A percentile compares a stretch with the other conserved stretches of the same genome.
These are phyloP conservation scores for Serilophus lunatus DNA, from an alignment of 2,113 vertebrate species.

Conservation along the genomic window DNA sequence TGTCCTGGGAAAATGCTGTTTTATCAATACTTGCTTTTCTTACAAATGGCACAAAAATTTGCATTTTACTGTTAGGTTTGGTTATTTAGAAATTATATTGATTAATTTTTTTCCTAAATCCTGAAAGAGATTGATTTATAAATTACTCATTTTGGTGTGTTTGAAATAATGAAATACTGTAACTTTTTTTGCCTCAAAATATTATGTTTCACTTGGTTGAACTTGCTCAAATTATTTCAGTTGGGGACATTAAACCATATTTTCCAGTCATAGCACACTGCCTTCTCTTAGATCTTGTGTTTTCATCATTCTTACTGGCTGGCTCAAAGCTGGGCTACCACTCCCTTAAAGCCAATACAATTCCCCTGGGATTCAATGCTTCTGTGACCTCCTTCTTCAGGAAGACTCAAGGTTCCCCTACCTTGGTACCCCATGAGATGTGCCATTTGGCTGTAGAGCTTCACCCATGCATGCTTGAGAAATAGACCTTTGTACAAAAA, in stretches of 20 bases:
- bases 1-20: not conserved
- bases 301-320: not conserved
- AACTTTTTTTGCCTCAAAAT: not conserved
- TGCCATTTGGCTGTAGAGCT: not conserved
- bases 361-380: not conserved
- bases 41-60: not conserved
- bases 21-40: not conserved
- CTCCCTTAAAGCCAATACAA: not conserved
- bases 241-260: not conserved
- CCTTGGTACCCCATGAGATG: not conserved
- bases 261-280: not conserved
- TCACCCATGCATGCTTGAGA: not conserved
- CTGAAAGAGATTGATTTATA: not conserved
- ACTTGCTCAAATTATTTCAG: not conserved
- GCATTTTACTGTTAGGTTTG: not conserved
- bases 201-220: not conserved
- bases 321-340: not conserved
- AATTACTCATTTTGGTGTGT: not conserved
- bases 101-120: not conserved
- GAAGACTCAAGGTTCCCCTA: not conserved
- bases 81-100: not conserved
- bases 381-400: not conserved
- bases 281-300: rapidly evolving
- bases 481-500: not conserved
- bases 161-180: not conserved